phyloP scores from a whole-genome alignment of 1,140 invertebrate species.

The Panagrolaimus sp. region DNA sequence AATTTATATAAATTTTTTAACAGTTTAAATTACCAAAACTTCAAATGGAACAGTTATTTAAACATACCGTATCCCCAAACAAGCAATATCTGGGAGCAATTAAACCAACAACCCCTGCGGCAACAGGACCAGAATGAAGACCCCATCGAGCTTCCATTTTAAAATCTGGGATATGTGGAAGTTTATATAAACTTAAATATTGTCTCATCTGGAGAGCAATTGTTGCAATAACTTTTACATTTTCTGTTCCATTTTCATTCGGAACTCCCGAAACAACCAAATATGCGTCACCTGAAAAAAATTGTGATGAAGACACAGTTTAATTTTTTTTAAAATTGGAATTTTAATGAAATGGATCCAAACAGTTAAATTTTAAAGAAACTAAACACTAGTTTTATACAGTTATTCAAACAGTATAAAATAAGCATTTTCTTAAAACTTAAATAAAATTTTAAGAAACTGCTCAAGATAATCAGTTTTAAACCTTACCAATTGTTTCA shows the following conservation, averaged over 20 bases:
- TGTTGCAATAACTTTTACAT: conserved; percentile 10
- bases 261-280: conserved; percentile 16
- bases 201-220: conserved; percentile 8
- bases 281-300: not conserved
- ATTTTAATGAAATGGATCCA: no score
- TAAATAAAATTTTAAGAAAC: no score
- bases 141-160: conserved; percentile 14
- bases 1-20: no score
- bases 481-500: conserved; percentile 4
- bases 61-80: conserved; percentile 16
- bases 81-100: conserved; percentile 13
- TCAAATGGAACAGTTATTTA: not conserved
- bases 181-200: not conserved
- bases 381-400: no score
- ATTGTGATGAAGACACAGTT: no score
- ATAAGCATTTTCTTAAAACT: no score
- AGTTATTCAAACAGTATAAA: no score
- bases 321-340: no score
- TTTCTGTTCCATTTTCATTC: conserved; percentile 16
- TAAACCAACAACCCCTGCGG: conserved; percentile 9
- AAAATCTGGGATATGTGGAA: conserved; percentile 13
- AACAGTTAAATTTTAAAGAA: no score
- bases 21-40: not conserved
- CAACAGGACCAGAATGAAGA: conserved; percentile 1
- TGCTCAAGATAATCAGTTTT: not conserved